Percentiles rank a stretch among this genome's conserved stretches.
phyloP scores from a whole-genome alignment of 2,797 vertebrate species.

The Hydrophis major region DNA sequence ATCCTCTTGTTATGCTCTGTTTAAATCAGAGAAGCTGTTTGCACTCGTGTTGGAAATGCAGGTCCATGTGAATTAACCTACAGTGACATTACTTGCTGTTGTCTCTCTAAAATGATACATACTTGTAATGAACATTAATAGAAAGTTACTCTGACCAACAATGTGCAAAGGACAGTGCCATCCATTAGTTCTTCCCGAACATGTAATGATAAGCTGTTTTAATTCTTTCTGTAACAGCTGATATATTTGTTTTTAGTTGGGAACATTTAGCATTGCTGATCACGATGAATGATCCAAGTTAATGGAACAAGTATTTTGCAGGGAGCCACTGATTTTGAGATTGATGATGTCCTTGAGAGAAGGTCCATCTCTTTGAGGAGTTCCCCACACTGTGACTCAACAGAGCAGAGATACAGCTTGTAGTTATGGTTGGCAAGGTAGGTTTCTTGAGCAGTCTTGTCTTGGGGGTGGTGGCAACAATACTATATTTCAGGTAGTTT shows the following conservation, averaged over 20 bases:
- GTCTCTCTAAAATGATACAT: constrained; percentile 4
- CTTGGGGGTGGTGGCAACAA: constrained; percentile 8
- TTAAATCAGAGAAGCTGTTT: not conserved
- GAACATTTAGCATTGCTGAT: not conserved
- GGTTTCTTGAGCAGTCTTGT: constrained; percentile 20
- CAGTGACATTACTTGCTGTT: not conserved
- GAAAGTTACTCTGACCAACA: not conserved
- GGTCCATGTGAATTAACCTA: not conserved
- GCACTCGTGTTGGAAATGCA: not conserved
- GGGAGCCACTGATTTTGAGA: constrained; percentile 72
- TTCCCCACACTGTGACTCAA: constrained; percentile 24
- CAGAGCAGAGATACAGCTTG: constrained; percentile 47
- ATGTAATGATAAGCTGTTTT: not conserved
- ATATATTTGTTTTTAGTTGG: constrained; percentile 24
- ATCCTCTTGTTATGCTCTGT: not conserved
- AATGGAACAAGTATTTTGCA: constrained; percentile 48
- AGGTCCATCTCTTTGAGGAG: constrained; percentile 61
- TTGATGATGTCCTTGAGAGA: constrained; percentile 65
- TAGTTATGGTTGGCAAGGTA: constrained; percentile 47
- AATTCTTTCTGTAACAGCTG: not conserved
- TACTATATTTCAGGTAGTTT: not conserved
- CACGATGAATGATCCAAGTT: not conserved
- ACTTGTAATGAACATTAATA: not conserved
- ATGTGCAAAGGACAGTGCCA: not conserved
- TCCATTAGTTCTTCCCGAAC: not conserved